Base-by-base conservation (phyloP, 2,113 vertebrate genomes). In the Lepus timidus region DNA sequence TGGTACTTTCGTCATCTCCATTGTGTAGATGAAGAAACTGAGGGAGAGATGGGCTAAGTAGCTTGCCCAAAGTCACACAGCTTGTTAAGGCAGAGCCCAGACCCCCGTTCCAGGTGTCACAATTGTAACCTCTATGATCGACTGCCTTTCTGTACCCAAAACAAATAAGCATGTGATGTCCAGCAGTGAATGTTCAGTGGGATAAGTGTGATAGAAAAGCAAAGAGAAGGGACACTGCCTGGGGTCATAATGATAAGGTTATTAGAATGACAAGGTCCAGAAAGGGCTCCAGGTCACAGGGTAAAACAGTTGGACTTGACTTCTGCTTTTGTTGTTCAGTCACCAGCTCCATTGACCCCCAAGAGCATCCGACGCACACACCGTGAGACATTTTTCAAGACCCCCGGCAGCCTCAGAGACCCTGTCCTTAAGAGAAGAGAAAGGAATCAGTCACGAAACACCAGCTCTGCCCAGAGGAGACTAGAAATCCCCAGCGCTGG, bases 331-430 rank as follows among this genome's bases (percentile, higher is more conserved):
- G 25, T 31, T 85, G 31, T 33, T 80, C 31, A 98, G 97, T 98
- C 98, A 0, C 98, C 99, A 93, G 95, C 98, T 33, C 99, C 99
- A 9, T 96, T 98, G 29, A 99, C 99, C 81, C 99, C 99, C 51
- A 99, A 99, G 96, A 99, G 97, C 90, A 95, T 97, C 85, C 96
- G 94, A 0, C 91, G 74, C 9, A 95, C 98, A 19, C 96, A 96
- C 49, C 98, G 98, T 0, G 99, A 99, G 79, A 96, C 98, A 0
- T 99, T 99, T 98, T 99, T 99, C 98, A 99, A 99, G 98, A 99
- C 99, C 0, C 99, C 99, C 0, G 98, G 99, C 64, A 99, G 98
- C 64, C 98, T 98, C 16, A 98, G 98, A 79, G 95, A 98, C 6
- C 95, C 98, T 0, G 78, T 96, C 52, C 85, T 92, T 7, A 98